Percentiles rank a stretch among this genome's conserved stretches.
Conservation (phyloP, 2,797 vertebrate species). For the Okamejei kenojei region DNA sequence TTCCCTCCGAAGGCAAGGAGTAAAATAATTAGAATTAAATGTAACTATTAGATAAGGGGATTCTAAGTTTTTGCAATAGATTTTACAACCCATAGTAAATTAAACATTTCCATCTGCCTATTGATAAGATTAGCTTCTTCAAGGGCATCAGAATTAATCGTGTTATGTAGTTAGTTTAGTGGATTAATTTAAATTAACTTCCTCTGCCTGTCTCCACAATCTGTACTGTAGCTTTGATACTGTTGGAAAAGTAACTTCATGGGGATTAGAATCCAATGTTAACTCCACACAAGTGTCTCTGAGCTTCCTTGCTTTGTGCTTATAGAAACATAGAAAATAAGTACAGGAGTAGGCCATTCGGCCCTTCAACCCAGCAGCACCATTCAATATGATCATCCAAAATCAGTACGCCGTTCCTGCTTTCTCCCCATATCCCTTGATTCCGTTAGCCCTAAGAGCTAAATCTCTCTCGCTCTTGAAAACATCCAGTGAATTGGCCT, state of each 20-base stretch:
- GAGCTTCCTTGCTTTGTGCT: neutral
- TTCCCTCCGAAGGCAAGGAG: neutral
- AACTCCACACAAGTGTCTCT: neutral
- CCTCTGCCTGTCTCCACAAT: neutral
- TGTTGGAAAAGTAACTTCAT: neutral
- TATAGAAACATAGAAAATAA: too few relatives aligned
- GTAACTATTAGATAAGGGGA: neutral
- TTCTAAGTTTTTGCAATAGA: neutral
- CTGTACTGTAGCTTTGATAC: neutral
- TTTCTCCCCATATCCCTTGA: too few relatives aligned
- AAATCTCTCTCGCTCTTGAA: too few relatives aligned
- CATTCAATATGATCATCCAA: too few relatives aligned
- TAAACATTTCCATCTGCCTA: neutral
- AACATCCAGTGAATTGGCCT: too few relatives aligned
- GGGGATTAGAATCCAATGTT: neutral
- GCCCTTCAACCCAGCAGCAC: too few relatives aligned
- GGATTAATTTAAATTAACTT: constrained; percentile 8
- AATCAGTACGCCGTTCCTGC: too few relatives aligned
- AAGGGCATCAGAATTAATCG: neutral
- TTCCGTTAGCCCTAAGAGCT: too few relatives aligned
- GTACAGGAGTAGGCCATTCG: too few relatives aligned
- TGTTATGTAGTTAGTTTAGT: constrained; percentile 4
- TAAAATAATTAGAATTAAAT: neutral
- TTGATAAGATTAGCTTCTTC: neutral
- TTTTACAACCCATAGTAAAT: neutral